Evolutionary conservation across 1,140 invertebrate genomes (phyloP).

Genomic region (Drosophila truncata): DNA sequence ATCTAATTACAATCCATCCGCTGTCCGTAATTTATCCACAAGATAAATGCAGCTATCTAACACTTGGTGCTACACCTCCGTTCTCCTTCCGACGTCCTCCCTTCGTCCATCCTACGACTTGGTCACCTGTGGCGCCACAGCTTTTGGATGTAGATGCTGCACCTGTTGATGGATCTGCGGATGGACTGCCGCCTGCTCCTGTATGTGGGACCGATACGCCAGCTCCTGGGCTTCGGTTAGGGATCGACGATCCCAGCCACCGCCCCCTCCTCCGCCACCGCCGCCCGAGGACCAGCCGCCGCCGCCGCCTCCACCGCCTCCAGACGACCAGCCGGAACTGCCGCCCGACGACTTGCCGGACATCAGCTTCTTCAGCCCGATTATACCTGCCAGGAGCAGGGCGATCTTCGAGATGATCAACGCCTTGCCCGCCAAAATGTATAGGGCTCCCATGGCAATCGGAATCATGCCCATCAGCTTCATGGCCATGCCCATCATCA

Average conservation of each 20-base stretch:
- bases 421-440: conserved; percentile 91
- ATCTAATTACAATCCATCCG: conserved; percentile 76
- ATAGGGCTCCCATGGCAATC: conserved; percentile 90
- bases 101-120: conserved; percentile 57
- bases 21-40: conserved; percentile 67
- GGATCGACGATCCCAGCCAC: conserved; percentile 86
- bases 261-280: conserved; percentile 79
- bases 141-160: conserved; percentile 52
- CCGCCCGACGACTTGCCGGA: conserved; percentile 88
- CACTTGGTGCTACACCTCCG: conserved; percentile 44
- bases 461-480: conserved; percentile 91
- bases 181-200: conserved; percentile 44
- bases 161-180: conserved; percentile 42
- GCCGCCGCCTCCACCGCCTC: conserved; percentile 87
- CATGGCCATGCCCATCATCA: conserved; percentile 92
- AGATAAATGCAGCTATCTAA: conserved; percentile 74
- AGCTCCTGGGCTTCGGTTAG: conserved; percentile 87
- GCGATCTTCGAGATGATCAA: conserved; percentile 92
- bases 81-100: conserved; percentile 1
- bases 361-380: conserved; percentile 92
- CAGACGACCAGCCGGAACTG: conserved; percentile 86
- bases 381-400: conserved; percentile 90
- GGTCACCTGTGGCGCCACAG: conserved; percentile 42
- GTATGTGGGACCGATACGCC: conserved; percentile 88
- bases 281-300: conserved; percentile 88